phyloP scores from a whole-genome alignment of 2,113 vertebrate genomes.

The Crotalus helleri region DNA sequence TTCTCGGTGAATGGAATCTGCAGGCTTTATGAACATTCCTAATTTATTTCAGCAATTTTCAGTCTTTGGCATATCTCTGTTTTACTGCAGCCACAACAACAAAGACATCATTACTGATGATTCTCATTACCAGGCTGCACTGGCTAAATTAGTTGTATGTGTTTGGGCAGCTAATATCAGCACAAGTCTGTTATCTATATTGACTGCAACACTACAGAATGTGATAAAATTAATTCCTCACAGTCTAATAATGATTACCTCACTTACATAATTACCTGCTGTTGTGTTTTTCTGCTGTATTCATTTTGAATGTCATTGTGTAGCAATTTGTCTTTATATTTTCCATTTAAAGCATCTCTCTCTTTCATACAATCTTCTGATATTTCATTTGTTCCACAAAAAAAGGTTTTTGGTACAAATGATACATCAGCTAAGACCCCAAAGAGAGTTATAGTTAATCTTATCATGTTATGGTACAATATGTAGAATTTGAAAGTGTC shows the following conservation, averaged over 20 bases:
- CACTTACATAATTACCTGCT: slow-evolving; percentile 63
- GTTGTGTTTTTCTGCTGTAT: slow-evolving; percentile 45
- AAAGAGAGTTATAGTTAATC: background rate
- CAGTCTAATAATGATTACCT: slow-evolving; percentile 58
- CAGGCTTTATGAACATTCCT: slow-evolving; percentile 18
- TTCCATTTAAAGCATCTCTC: slow-evolving; percentile 37
- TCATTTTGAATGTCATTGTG: slow-evolving; percentile 28
- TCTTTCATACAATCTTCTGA: slow-evolving; percentile 12
- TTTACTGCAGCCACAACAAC: slow-evolving; percentile 23
- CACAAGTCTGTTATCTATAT: slow-evolving; percentile 58
- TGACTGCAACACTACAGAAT: slow-evolving; percentile 54
- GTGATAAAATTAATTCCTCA: slow-evolving; percentile 63
- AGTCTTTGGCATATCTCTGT: slow-evolving; percentile 22
- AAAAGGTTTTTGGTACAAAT: background rate
- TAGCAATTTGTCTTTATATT: slow-evolving; percentile 23
- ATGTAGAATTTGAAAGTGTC: background rate
- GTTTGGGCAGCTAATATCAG: slow-evolving; percentile 60
- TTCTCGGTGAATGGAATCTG: slow-evolving; percentile 9
- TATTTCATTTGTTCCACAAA: slow-evolving; percentile 5
- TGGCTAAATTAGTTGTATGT: slow-evolving; percentile 48
- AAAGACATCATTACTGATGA: slow-evolving; percentile 51
- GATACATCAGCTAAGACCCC: slow-evolving; percentile 2
- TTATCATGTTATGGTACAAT: background rate
- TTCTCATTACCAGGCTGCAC: slow-evolving; percentile 37
- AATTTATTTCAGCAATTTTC: slow-evolving; percentile 26